These are phyloP conservation scores for Pheosia tremula DNA, from an alignment of 2,888 invertebrate species.

Conservation along the genomic window DNA sequence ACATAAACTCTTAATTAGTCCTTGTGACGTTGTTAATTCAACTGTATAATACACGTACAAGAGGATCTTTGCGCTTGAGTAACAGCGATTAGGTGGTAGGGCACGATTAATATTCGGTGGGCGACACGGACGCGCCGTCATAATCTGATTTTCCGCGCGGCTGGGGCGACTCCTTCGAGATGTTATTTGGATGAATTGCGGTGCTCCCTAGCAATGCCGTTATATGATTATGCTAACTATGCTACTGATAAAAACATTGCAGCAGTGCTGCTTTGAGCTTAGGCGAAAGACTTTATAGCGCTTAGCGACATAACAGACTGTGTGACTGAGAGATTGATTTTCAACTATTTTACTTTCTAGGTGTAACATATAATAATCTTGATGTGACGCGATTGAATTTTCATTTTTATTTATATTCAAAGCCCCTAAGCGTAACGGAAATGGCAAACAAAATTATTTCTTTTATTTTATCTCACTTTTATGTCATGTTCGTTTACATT, in stretches of 20 bases:
- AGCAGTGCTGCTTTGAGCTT: not conserved
- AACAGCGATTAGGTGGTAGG: slow-evolving; percentile 56
- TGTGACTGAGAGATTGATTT: too few relatives aligned
- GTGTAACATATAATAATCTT: too few relatives aligned
- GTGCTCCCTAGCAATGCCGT: slow-evolving; percentile 38
- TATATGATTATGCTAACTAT: slow-evolving; percentile 32
- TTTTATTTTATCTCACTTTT: not conserved
- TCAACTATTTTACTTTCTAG: too few relatives aligned
- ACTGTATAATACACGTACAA: not conserved
- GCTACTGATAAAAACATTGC: slow-evolving; percentile 22
- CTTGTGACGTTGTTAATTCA: not conserved
- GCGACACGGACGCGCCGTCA: slow-evolving; percentile 47
- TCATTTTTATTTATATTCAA: too few relatives aligned
- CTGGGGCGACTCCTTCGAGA: slow-evolving; percentile 54
- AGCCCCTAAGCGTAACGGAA: too few relatives aligned
- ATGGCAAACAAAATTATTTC: not conserved
- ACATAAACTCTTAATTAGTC: not conserved
- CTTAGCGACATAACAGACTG: not conserved
- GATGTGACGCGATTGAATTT: too few relatives aligned
- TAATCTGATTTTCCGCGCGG: slow-evolving; percentile 66
- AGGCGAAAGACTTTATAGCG: not conserved
- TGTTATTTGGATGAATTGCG: slow-evolving; percentile 46
- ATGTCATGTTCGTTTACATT: not conserved
- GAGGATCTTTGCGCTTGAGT: slow-evolving; percentile 25
- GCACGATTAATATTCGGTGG: slow-evolving; percentile 65